Conservation (phyloP, 2,888 invertebrate genomes). For the Ectemnius lituratus region DNA sequence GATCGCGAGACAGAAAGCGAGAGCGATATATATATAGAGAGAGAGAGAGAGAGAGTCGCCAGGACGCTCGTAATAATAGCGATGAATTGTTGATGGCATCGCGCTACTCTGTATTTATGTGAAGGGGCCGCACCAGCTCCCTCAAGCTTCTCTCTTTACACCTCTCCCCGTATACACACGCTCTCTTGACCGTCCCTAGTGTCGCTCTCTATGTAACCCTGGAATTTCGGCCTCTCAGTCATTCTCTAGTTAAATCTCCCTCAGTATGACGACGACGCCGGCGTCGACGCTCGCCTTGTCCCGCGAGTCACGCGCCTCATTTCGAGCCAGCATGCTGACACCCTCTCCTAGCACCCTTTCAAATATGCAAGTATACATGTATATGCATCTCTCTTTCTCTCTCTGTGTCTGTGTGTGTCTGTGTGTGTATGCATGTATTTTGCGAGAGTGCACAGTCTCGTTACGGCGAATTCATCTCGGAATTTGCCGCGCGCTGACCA, state of each 20-base stretch:
- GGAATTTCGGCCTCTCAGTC: conserved; percentile 14
- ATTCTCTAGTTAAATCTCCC: conserved; percentile 10
- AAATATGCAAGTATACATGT: conserved; percentile 46
- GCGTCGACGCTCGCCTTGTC: background rate
- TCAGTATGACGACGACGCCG: background rate
- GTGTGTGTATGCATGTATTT: no score
- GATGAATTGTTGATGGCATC: conserved; percentile 70
- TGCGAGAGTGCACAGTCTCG: conserved; percentile 29
- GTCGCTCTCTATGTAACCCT: conserved; percentile 10
- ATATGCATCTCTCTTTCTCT: no score
- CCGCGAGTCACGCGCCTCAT: background rate
- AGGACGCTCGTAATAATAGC: conserved; percentile 67
- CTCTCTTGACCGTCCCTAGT: no score
- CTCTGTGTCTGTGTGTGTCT: no score
- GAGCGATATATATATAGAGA: background rate
- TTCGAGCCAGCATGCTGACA: background rate
- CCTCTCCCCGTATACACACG: conserved; percentile 9
- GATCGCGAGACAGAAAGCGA: no score
- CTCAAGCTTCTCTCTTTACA: conserved; percentile 14
- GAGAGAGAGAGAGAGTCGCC: conserved; percentile 36
- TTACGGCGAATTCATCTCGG: conserved; percentile 53
- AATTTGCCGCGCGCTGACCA: conserved; percentile 21
- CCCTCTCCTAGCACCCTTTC: conserved; percentile 7
- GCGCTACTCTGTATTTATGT: conserved; percentile 70
- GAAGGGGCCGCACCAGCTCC: conserved; percentile 38